Base-by-base conservation (phyloP, 2,888 invertebrate genomes). In the Drosophila multiciliata region DNA sequence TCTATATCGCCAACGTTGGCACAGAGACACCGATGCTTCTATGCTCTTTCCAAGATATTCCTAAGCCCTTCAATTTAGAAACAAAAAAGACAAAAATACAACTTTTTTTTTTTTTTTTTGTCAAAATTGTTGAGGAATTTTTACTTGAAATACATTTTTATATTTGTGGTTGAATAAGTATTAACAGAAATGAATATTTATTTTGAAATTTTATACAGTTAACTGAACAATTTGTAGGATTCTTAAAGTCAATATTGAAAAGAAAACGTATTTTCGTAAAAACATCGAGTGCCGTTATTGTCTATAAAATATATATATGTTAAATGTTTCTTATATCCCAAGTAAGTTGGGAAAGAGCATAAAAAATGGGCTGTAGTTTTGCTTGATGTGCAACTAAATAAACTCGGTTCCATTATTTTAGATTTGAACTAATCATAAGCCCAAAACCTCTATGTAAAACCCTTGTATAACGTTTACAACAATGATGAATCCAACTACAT, bases 401-500 rank as follows among this genome's bases (percentile, higher is more conserved):
- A 20, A 42, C 23, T 29, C 42, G 52, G 32, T 40, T 54, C 20
- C 52, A 78, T 63, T 65, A 60, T 48, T 69, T 65, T 40, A 66
- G 45, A 69, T 50, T 66, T 62, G 38, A 73, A 73, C 48, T 54
- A 60, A 52, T 53, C 59, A 23, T 78, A 77, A 70, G 65, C 54
- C 50, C 68, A 50, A 73, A 48, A 33, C n/a, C 2, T 26, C n/a
- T 26, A 38, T 49, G 49, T 38, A 40, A 45, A 38, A 23, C 29
- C 32, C 65, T 49, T 50, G 36, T 40, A 49, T 61, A 61, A 49
- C 40, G 38, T 55, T 49, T 55, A 55, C 52, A 66, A n/a, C 52
- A 35, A 35, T 36, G 38, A 65, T 29, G n/a, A n/a, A n/a, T n/a
- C n/a, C n/a, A n/a, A n/a, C n/a, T n/a, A n/a, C n/a, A 53, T 38